These are phyloP conservation scores for Paradoxurus hermaphroditus DNA, from an alignment of 2,113 vertebrate genomes.

Conservation along the genomic window DNA sequence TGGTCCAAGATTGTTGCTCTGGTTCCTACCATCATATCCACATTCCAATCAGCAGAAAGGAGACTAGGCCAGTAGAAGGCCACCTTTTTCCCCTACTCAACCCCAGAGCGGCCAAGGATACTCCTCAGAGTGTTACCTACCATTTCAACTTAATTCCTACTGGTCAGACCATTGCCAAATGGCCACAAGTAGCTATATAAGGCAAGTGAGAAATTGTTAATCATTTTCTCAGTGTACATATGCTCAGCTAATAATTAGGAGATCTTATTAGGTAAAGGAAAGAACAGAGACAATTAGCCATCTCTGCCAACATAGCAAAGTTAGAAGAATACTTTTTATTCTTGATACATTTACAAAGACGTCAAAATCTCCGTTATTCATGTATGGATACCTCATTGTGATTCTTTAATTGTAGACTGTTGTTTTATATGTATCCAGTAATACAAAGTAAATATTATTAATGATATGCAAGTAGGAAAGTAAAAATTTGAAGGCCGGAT, in stretches of 20 bases:
- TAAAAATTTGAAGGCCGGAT: conserved; percentile 34
- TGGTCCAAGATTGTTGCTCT: not conserved
- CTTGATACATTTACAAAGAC: not conserved
- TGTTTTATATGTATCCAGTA: not conserved
- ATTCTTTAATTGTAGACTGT: not conserved
- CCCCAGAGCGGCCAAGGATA: not conserved
- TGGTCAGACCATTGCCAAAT: not conserved
- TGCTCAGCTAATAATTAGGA: not conserved
- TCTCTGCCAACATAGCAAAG: conserved; percentile 24
- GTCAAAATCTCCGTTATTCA: not conserved
- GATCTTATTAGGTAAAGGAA: not conserved
- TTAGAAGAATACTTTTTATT: not conserved
- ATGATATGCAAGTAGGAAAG: not conserved
- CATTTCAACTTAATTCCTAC: not conserved
- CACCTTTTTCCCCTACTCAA: not conserved
- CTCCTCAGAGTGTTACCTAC: not conserved
- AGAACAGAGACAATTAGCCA: not conserved
- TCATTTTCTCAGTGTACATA: not conserved
- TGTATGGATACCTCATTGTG: not conserved
- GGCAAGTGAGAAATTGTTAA: not conserved
- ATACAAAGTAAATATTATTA: not conserved
- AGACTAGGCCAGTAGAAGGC: not conserved
- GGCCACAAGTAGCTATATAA: not conserved
- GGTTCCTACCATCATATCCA: not conserved
- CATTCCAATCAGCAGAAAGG: not conserved